A percentile compares a stretch with the other conserved stretches of the same genome.
Evolutionary conservation across 2,113 vertebrate species (phyloP).

Genomic region (Nettapus auritus): DNA sequence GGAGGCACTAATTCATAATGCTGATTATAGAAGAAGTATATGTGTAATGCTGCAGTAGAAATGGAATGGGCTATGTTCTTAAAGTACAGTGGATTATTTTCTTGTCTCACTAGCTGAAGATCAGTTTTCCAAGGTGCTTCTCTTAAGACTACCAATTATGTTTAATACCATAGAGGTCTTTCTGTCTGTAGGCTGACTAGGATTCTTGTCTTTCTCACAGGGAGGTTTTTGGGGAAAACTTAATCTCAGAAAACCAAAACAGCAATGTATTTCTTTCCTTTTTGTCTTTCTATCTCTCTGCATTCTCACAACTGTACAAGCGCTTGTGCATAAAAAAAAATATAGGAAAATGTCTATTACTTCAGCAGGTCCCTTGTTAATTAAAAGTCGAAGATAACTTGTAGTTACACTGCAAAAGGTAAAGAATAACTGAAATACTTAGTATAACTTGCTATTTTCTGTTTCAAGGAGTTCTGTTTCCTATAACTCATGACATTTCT

Average conservation of each 20-base stretch:
- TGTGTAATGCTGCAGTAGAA: neutral
- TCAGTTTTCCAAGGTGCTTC: constrained; percentile 11
- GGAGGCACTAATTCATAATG: neutral
- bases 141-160: neutral
- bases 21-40: neutral
- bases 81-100: constrained; percentile 2
- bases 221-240: neutral
- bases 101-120: neutral
- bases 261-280: neutral
- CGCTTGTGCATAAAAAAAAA: neutral
- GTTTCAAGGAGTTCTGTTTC: neutral
- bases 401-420: neutral
- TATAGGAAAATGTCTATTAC: neutral
- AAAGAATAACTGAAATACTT: neutral
- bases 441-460: neutral
- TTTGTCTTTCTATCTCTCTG: neutral
- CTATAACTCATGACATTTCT: neutral
- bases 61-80: neutral
- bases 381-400: neutral
- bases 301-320: neutral
- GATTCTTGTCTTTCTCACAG: neutral
- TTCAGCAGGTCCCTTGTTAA: neutral
- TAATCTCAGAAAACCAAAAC: neutral
- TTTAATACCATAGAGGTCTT: constrained; percentile 16
- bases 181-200: neutral